Evolutionary conservation across 2,888 invertebrate genomes (phyloP).

Genomic region (Chrysolina oricalcia): DNA sequence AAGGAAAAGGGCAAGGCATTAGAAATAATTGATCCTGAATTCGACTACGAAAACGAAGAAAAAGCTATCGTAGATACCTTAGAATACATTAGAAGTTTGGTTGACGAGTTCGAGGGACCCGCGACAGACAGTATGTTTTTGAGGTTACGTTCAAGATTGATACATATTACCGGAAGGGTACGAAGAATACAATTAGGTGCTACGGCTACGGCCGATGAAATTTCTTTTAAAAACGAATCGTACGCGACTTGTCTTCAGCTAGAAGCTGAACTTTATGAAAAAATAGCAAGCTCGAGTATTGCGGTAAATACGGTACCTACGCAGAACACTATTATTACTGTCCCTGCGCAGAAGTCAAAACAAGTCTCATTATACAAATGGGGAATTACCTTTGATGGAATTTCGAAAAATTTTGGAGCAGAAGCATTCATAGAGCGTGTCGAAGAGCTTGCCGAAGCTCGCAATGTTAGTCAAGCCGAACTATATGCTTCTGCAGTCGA

Average conservation of each 20-base stretch:
- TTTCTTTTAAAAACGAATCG: not conserved
- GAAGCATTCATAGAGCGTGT: constrained; percentile 24
- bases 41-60: not conserved
- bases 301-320: too few species aligned
- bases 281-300: not conserved
- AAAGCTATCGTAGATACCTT: not conserved
- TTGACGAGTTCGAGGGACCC: not conserved
- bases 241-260: not conserved
- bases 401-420: constrained; percentile 5
- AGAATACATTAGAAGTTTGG: not conserved
- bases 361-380: not conserved
- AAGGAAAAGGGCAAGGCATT: constrained; percentile 4
- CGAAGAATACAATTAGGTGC: not conserved
- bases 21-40: constrained; percentile 13
- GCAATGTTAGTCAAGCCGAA: constrained; percentile 5
- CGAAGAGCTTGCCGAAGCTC: constrained; percentile 12
- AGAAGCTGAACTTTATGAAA: not conserved
- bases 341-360: not conserved
- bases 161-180: not conserved
- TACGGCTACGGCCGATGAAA: not conserved
- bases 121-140: not conserved
- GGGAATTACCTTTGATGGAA: constrained; percentile 9
- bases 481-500: constrained; percentile 20
- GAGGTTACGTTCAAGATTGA: not conserved
- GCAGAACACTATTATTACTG: not conserved